A percentile compares a stretch with the other conserved stretches of the same genome.
These are phyloP conservation scores for Drosophila nikananu DNA, from an alignment of 1,140 invertebrate genomes.

Conservation along the genomic window DNA sequence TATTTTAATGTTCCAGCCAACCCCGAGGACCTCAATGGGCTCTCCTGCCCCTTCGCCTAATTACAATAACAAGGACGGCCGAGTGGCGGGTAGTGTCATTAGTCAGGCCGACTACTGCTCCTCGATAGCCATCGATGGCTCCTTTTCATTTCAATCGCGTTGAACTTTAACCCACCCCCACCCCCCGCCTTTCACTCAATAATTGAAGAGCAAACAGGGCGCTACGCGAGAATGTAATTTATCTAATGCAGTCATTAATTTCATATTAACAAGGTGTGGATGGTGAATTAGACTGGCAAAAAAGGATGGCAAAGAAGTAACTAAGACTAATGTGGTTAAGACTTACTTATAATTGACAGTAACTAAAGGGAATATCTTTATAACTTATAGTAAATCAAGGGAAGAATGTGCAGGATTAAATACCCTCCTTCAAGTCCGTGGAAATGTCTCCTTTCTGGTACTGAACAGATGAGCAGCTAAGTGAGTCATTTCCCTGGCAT, in stretches of 20 bases:
- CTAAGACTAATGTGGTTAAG: not conserved
- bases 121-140: constrained; percentile 65
- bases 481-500: constrained; percentile 8
- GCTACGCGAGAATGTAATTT: constrained; percentile 60
- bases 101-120: constrained; percentile 22
- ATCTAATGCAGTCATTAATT: constrained; percentile 82
- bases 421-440: not conserved
- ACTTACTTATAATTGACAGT: not conserved
- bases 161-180: constrained; percentile 30
- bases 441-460: no score
- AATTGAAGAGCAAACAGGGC: constrained; percentile 49
- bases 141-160: constrained; percentile 21
- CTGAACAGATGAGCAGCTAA: not conserved
- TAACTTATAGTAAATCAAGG: not conserved
- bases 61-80: constrained; percentile 69
- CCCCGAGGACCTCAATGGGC: constrained; percentile 22
- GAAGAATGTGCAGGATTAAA: not conserved
- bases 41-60: constrained; percentile 42
- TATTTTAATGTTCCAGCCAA: constrained; percentile 75
- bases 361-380: not conserved
- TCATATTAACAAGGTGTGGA: constrained; percentile 80
- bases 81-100: constrained; percentile 37
- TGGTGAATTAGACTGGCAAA: constrained; percentile 44
- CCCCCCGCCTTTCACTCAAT: constrained; percentile 63
- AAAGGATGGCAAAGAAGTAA: not conserved